Percentiles rank a stretch among this genome's conserved stretches.
Conservation (phyloP, 2,888 invertebrate species). For the Lasioglossum leucozonium region DNA sequence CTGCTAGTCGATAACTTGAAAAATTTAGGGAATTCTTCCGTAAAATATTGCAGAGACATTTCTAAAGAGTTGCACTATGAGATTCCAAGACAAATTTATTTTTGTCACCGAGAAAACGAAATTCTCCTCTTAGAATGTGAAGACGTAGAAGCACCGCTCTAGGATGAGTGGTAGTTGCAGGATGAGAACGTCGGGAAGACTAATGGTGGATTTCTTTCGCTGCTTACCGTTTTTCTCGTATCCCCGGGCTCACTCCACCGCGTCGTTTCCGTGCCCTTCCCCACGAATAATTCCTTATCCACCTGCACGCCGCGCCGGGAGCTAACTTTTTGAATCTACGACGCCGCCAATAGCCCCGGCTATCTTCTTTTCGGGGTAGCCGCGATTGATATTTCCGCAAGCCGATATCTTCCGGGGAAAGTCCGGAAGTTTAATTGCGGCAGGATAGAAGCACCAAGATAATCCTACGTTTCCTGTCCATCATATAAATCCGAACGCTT, state of each 20-base stretch:
- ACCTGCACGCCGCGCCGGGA: not conserved
- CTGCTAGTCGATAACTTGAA: no score
- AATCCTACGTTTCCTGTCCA: not conserved
- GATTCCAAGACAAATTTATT: not conserved
- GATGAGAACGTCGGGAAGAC: constrained; percentile 69
- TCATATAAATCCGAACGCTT: constrained; percentile 10
- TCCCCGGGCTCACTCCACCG: not conserved
- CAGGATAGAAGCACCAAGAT: not conserved
- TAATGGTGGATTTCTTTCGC: constrained; percentile 62
- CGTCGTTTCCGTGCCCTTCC: not conserved
- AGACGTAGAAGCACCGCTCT: constrained; percentile 10
- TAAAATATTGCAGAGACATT: not conserved
- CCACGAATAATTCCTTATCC: constrained; percentile 45
- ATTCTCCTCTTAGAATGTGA: constrained; percentile 20
- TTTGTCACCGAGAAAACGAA: not conserved
- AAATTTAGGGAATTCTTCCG: not conserved
- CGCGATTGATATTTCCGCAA: constrained; percentile 48
- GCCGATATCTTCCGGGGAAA: constrained; percentile 16
- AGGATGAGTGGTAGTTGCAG: constrained; percentile 58
- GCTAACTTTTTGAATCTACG: constrained; percentile 46
- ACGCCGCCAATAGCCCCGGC: constrained; percentile 1
- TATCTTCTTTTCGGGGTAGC: not conserved
- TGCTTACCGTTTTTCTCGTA: constrained; percentile 9
- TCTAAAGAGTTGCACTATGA: not conserved
- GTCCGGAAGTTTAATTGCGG: constrained; percentile 46